Evolutionary conservation across 2,113 vertebrate species (phyloP), one percentile per base, ranked within the genome.

Genomic region (Sylvilagus bachmani): DNA sequence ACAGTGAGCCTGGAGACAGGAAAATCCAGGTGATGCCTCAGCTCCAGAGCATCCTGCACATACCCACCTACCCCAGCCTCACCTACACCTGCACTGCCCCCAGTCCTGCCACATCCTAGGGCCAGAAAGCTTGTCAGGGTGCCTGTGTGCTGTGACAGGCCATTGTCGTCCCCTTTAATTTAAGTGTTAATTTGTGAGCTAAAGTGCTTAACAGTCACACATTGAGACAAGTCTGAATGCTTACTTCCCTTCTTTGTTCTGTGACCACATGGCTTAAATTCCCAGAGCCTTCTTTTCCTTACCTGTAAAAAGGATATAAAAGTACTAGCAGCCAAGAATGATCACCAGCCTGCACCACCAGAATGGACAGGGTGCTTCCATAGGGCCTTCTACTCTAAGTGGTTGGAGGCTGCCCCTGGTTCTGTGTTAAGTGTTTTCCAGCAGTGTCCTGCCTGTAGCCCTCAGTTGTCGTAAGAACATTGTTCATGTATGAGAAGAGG

Each of bases 181-280:
- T 16, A 79, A 44, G 31, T 71, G 66, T 91, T 74, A 13, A 13
- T 36, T 19, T 31, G 17, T 73, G n/a, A 78, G 4, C 55, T 74
- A 27, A 4, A 22, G 3, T 49, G 12, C 22, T 66, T 69, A 75
- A 58, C 0, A 29, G 27, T 58, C 79, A 94, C 87, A 61, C 12
- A 33, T 19, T 29, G 10, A 27, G 31, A 55, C 75, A 78, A 21
- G 13, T 61, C 86, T 64, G 3, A 89, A 55, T 71, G 44, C 10
- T 61, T 51, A n/a, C 27, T 88, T 55, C 75, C 78, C 53, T 84
- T 53, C 86, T 86, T 87, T 88, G 55, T 61, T 38, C 38, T 93
- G n/a, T 81, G 55, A 12, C 44, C 38, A 66, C 44, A 7, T 44
- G 27, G 10, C 36, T 66, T 79, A 22, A 83, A 17, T 62, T 93